These are phyloP conservation scores for Capra hircus DNA, from an alignment of 2,113 vertebrate genomes.

Conservation along the genomic window DNA sequence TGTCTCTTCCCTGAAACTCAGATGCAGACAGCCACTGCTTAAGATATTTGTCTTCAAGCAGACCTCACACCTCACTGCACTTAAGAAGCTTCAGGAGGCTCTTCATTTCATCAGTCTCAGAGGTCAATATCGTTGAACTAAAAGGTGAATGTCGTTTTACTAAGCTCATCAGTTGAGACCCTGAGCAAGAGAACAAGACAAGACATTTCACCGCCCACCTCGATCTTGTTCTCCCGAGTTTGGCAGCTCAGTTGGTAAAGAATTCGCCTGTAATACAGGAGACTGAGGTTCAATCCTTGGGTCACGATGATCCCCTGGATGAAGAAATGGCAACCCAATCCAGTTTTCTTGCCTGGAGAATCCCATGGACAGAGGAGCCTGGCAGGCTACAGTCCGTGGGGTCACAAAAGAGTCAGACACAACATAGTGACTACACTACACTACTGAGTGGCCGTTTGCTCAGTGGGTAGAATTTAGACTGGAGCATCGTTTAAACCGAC, in stretches of 20 bases:
- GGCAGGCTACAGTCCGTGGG: not conserved
- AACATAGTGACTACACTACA: not conserved
- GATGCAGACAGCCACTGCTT: not conserved
- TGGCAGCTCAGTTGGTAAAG: not conserved
- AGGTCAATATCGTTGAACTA: not conserved
- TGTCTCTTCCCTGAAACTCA: not conserved
- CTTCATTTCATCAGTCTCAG: not conserved
- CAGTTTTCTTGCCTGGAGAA: not conserved
- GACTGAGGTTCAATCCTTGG: not conserved
- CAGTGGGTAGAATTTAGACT: not conserved
- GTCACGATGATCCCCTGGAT: not conserved
- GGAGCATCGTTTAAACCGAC: not conserved
- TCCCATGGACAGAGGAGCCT: not conserved
- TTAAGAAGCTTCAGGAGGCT: not conserved
- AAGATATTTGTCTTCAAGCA: not conserved
- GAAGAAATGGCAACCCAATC: not conserved
- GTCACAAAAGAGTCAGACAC: not conserved
- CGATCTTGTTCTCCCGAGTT: not conserved
- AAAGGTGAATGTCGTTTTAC: not conserved
- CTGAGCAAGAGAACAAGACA: not conserved
- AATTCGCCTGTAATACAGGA: not conserved
- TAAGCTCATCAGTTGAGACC: not conserved
- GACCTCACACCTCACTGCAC: not conserved
- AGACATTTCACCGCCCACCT: rapidly evolving
- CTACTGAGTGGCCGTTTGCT: not conserved